phyloP scores from a whole-genome alignment of 2,797 vertebrate genomes.

The Onychomys torridus region DNA sequence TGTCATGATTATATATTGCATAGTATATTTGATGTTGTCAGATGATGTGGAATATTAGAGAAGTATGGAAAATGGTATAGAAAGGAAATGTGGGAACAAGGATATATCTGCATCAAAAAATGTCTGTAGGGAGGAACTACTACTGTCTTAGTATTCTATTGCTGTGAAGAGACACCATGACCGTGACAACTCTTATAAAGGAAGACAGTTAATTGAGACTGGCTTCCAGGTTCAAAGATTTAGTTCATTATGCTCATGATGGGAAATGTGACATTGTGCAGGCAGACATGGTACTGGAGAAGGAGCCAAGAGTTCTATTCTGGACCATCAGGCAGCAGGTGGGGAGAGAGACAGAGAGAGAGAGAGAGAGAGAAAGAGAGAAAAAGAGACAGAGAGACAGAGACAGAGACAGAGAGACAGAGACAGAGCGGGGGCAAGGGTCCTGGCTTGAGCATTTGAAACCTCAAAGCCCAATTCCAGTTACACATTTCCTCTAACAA shows the following conservation, averaged over 20 bases:
- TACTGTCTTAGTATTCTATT: not conserved
- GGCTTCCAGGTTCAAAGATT: not conserved
- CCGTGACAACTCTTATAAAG: not conserved
- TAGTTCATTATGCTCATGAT: not conserved
- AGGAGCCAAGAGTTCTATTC: not conserved
- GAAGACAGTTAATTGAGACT: not conserved
- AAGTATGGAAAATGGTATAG: not conserved
- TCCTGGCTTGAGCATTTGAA: not conserved
- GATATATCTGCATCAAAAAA: conserved; percentile 24
- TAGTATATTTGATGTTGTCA: conserved; percentile 11
- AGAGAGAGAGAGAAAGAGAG: not conserved
- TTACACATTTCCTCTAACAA: not conserved
- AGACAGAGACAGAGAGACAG: not conserved
- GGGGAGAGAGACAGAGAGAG: fast-evolving
- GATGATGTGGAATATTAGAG: not conserved
- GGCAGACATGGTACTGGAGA: not conserved
- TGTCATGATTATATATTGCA: conserved; percentile 15
- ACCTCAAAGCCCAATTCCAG: not conserved
- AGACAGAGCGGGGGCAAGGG: not conserved
- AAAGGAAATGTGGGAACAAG: not conserved
- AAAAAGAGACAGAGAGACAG: not conserved
- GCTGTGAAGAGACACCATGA: not conserved
- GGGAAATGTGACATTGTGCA: not conserved
- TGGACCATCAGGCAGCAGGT: not conserved
- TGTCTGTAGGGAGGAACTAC: conserved; percentile 27